Percentiles rank a stretch among this genome's conserved stretches.
phyloP scores from a whole-genome alignment of 2,888 invertebrate genomes.

The Schrankia costaestrigalis region DNA sequence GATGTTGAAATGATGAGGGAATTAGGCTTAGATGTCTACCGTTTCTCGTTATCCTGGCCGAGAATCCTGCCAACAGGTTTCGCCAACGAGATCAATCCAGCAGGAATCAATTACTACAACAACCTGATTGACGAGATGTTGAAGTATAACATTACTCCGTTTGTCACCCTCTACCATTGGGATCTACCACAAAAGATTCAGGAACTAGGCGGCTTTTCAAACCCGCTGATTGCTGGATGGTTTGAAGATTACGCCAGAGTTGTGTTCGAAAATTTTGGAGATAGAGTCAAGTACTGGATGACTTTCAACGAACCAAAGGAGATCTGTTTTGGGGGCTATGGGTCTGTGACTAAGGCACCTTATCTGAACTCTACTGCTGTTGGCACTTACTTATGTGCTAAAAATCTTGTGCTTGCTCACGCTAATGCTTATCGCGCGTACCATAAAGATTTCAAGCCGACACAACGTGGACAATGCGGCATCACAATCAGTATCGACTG shows the following conservation, averaged over 20 bases:
- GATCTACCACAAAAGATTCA: conserved; percentile 64
- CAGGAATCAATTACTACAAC: conserved; percentile 76
- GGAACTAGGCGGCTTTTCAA: conserved; percentile 81
- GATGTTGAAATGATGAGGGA: conserved; percentile 58
- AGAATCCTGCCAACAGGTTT: conserved; percentile 63
- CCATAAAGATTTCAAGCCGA: conserved; percentile 63
- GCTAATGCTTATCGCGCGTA: conserved; percentile 81
- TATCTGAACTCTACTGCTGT: no score
- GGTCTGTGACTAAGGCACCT: background rate
- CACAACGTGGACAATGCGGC: no score
- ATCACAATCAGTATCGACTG: no score
- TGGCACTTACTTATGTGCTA: conserved; percentile 35
- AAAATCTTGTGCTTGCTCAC: conserved; percentile 84
- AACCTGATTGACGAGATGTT: conserved; percentile 72
- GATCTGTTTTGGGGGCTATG: conserved; percentile 40
- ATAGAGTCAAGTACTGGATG: conserved; percentile 83
- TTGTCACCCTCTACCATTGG: conserved; percentile 72
- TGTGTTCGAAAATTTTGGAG: conserved; percentile 75
- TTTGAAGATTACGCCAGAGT: conserved; percentile 81
- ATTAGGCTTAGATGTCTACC: conserved; percentile 42
- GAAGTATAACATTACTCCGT: conserved; percentile 71
- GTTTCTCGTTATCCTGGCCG: conserved; percentile 82
- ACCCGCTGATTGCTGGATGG: conserved; percentile 79
- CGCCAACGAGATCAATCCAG: conserved; percentile 61
- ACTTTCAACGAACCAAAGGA: conserved; percentile 85